Evolutionary conservation across 2,888 invertebrate genomes (phyloP).

Genomic region (Metellina segmentata): DNA sequence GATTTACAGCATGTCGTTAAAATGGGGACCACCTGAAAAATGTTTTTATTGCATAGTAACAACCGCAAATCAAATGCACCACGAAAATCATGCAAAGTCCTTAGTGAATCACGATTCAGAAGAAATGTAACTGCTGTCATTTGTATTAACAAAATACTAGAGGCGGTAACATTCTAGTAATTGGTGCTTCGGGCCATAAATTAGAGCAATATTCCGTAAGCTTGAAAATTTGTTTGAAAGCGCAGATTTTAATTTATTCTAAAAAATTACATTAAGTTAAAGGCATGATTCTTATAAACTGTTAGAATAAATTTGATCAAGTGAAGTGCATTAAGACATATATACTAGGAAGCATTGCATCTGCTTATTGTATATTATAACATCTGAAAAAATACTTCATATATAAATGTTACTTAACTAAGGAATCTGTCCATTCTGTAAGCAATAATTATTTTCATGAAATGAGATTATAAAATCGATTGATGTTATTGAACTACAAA

Average conservation of each 20-base stretch:
- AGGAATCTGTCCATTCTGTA: too few relatives aligned
- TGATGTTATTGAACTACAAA: too few relatives aligned
- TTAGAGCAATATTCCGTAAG: neutral
- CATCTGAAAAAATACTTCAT: too few relatives aligned
- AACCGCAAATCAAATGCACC: constrained; percentile 54
- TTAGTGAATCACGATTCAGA: constrained; percentile 32
- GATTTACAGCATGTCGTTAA: constrained; percentile 63
- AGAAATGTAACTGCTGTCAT: constrained; percentile 28
- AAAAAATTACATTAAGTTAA: too few relatives aligned
- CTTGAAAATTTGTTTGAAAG: neutral
- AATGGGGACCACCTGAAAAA: constrained; percentile 46
- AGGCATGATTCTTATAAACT: too few relatives aligned
- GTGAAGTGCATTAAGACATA: too few relatives aligned
- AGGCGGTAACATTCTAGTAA: constrained; percentile 43
- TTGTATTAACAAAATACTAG: constrained; percentile 37
- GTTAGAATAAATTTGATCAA: too few relatives aligned
- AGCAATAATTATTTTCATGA: too few relatives aligned
- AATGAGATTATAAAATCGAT: too few relatives aligned
- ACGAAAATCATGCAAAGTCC: constrained; percentile 25
- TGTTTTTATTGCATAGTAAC: constrained; percentile 70
- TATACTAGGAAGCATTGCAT: too few relatives aligned
- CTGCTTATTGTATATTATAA: too few relatives aligned
- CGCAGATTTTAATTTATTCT: neutral
- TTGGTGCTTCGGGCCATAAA: constrained; percentile 15
- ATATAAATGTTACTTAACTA: too few relatives aligned